Evolutionary conservation across 2,113 vertebrate species (phyloP), one percentile per base, ranked within the genome.

Genomic region (Psephotus haematonotus): DNA sequence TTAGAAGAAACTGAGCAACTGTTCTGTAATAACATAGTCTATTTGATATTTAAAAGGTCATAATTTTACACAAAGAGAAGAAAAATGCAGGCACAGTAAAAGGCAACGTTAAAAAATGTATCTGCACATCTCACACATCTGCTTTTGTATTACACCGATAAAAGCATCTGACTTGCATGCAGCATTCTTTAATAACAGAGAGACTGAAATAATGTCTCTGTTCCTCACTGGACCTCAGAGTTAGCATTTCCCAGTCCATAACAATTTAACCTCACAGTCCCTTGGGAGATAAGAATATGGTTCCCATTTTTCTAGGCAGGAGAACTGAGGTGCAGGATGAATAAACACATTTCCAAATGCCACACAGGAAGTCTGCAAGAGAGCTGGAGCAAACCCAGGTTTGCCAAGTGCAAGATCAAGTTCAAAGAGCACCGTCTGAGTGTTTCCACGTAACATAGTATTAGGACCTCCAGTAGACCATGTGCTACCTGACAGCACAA

Each of bases 1-100:
- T 69, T 9, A 10, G 71, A 84, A 63, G 86, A 83, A 93, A 88
- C n/a, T 0, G 0, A 91, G 83, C 25, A 90, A 95, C 70, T 87
- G 67, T 92, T 95, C 89, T 84, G 41, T 53, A 82, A 92, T 93
- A 94, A 82, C 90, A 80, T 74, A 90, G 85, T 82, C 93, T 57
- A 90, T 93, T 95, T 91, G 89, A 69, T 90, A 97, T 95, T 93
- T 95, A 95, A 95, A 95, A 95, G 78, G 71, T 90, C 79, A 80
- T 97, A 90, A 97, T 97, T 96, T 96, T 95, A 91, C 84, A 76
- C 68, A 90, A 68, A 92, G 69, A 65, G 71, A 90, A 94, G 85
- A 93, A 91, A 93, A 92, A 93, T 62, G 62, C 55, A 86, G 49
- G 74, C 43, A n/a, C 2, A 35, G 33, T 68, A 91, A 93, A 93